phyloP scores from a whole-genome alignment of 2,113 vertebrate genomes.

The Zingel zingel region DNA sequence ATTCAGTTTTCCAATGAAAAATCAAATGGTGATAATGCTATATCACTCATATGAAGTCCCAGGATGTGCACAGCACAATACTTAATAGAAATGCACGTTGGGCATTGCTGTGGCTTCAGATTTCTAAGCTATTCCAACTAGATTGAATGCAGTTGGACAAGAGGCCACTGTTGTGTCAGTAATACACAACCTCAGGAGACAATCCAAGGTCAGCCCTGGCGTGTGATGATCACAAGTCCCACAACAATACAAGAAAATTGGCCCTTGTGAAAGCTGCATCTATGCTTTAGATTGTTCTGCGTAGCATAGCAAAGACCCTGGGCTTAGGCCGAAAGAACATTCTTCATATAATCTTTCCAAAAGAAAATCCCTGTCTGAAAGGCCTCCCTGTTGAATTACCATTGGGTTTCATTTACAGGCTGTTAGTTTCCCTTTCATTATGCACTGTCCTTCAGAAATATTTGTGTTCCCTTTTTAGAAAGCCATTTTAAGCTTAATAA shows the following conservation, averaged over 20 bases:
- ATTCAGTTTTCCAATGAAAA: background rate
- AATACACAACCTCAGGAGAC: conserved; percentile 25
- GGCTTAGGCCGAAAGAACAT: conserved; percentile 21
- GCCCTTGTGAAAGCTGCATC: conserved; percentile 20
- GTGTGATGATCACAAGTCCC: conserved; percentile 15
- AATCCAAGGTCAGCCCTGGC: conserved; percentile 31
- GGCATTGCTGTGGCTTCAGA: background rate
- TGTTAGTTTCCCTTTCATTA: conserved; percentile 33
- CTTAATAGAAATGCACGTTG: background rate
- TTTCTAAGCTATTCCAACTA: background rate
- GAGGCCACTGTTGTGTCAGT: conserved; percentile 14
- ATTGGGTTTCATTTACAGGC: conserved; percentile 12
- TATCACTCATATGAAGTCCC: background rate
- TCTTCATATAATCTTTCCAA: conserved; percentile 39
- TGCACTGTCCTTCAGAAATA: conserved; percentile 24
- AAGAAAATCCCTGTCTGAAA: conserved; percentile 35
- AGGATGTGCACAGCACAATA: background rate
- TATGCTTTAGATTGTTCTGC: conserved; percentile 34
- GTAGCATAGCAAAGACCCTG: conserved; percentile 25
- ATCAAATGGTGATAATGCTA: background rate
- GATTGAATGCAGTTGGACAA: background rate
- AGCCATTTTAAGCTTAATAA: conserved; percentile 21
- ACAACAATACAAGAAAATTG: conserved; percentile 50
- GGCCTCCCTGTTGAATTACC: conserved; percentile 35
- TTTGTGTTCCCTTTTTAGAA: conserved; percentile 15